Conservation (phyloP, 2,888 invertebrate species). For the Odontomyia ornata region DNA sequence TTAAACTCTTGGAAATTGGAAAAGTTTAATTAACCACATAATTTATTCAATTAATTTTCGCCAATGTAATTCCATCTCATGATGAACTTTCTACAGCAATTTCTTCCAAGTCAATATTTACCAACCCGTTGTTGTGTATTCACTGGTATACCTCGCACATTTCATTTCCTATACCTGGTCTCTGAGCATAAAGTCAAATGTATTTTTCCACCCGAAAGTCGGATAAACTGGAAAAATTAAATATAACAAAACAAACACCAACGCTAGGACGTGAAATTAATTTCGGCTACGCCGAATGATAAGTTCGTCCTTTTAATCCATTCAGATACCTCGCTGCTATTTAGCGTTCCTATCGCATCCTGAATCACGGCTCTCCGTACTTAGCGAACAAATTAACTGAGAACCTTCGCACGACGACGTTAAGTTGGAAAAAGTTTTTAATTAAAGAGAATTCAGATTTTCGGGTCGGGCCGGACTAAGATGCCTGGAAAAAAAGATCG, state of each 20-base stretch:
- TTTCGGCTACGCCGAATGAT: not conserved
- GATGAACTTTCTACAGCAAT: too few species aligned
- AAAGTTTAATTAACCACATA: too few species aligned
- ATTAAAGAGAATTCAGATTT: constrained; percentile 32
- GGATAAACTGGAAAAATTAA: constrained; percentile 1
- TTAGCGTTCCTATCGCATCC: not conserved
- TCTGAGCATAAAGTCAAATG: not conserved
- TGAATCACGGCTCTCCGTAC: not conserved
- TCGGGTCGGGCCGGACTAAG: not conserved
- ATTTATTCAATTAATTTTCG: too few species aligned
- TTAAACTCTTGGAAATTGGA: too few species aligned
- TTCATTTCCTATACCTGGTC: too few species aligned
- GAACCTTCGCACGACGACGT: constrained; percentile 14
- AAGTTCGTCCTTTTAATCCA: constrained; percentile 12
- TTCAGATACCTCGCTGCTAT: not conserved
- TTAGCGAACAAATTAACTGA: constrained; percentile 29
- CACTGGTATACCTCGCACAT: too few species aligned
- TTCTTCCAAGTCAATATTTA: too few species aligned
- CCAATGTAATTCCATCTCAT: too few species aligned
- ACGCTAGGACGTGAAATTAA: not conserved
- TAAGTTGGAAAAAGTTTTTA: constrained; percentile 37
- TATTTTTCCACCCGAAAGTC: not conserved
- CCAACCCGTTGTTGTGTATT: too few species aligned
- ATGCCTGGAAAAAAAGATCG: not conserved
- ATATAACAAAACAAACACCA: constrained; percentile 22